Percentiles rank a stretch among this genome's conserved stretches.
These are phyloP conservation scores for Meganola albula DNA, from an alignment of 2,888 invertebrate species.

Conservation along the genomic window DNA sequence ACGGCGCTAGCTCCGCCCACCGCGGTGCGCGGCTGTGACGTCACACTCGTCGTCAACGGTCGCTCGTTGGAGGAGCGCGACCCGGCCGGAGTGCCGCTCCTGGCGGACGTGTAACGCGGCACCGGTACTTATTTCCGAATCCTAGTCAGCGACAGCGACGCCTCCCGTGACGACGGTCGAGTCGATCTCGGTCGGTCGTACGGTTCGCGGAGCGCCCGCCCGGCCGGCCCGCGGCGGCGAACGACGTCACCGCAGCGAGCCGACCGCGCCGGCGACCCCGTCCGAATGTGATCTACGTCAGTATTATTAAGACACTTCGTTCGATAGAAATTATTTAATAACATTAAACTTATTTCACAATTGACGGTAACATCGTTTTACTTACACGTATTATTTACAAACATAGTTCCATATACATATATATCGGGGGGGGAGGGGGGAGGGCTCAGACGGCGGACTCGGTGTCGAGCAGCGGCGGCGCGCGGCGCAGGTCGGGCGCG, in stretches of 20 bases:
- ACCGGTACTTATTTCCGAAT: constrained; percentile 27
- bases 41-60: constrained; percentile 62
- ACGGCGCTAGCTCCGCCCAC: background rate
- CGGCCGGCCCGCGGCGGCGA: constrained; percentile 1
- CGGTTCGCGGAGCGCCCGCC: background rate
- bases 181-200: constrained; percentile 16
- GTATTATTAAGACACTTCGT: constrained; percentile 69
- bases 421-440: constrained; percentile 13
- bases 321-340: constrained; percentile 78
- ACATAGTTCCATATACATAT: constrained; percentile 64
- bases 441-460: constrained; percentile 66
- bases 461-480: constrained; percentile 65
- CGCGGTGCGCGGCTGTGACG: constrained; percentile 53
- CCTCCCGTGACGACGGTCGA: background rate
- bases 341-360: constrained; percentile 78
- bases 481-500: constrained; percentile 75
- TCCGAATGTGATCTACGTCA: constrained; percentile 67
- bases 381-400: constrained; percentile 76
- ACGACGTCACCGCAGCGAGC: constrained; percentile 9
- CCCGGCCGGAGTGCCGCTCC: constrained; percentile 57
- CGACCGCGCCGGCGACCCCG: constrained; percentile 18
- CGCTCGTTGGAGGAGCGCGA: constrained; percentile 49
- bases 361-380: constrained; percentile 78
- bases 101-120: constrained; percentile 49
- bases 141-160: constrained; percentile 41